These are phyloP conservation scores for Clarias pachynema DNA, from an alignment of 2,797 vertebrate genomes.

Conservation along the genomic window DNA sequence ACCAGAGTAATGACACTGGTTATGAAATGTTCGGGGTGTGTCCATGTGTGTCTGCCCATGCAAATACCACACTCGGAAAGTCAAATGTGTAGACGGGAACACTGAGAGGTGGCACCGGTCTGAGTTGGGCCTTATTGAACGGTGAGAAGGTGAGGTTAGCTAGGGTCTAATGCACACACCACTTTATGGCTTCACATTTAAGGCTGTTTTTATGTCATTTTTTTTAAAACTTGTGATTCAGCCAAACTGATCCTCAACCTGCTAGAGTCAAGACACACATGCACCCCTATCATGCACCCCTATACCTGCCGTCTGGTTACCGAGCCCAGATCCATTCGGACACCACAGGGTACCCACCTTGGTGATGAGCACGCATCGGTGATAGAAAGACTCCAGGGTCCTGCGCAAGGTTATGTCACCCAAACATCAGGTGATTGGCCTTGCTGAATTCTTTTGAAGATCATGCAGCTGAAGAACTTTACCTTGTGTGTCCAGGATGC, in stretches of 20 bases:
- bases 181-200: not conserved
- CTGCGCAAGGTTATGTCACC: not conserved
- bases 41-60: not conserved
- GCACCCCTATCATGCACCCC: too few relatives aligned
- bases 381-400: not conserved
- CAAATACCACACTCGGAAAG: not conserved
- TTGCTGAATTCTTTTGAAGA: not conserved
- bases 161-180: not conserved
- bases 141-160: not conserved
- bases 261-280: not conserved
- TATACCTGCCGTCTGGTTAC: not conserved
- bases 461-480: not conserved
- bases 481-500: not conserved
- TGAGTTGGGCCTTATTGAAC: not conserved
- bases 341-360: not conserved
- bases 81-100: not conserved
- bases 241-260: not conserved
- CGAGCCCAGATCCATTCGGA: not conserved
- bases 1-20: not conserved
- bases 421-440: not conserved
- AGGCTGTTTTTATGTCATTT: not conserved
- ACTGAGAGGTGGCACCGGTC: not conserved
- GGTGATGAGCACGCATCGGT: not conserved
- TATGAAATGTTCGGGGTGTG: constrained; percentile 1
- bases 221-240: not conserved